These are phyloP conservation scores for human (Homo sapiens) DNA, from an alignment of 2,113 vertebrate species.

Conservation along the genomic window GRCh38 chr13:48843001-48843500, in stretches of 20 bases:
- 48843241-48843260: background rate
- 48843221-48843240: background rate
- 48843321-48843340: conserved; percentile 21
- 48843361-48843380: background rate
- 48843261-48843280: conserved; percentile 11
- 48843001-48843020: conserved; percentile 30
- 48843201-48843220: background rate
- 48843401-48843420: background rate
- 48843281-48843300: background rate
- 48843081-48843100: background rate
- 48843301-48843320: background rate
- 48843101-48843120: background rate
- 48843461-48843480: background rate
- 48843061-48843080: conserved; percentile 24
- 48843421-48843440: background rate
- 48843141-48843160: background rate
- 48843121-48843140: background rate
- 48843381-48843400: background rate
- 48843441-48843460: background rate
- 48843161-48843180: background rate
- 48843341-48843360: background rate
- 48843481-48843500: background rate
- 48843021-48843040: conserved; percentile 31
- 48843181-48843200: background rate
- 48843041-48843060: conserved; percentile 31